phyloP scores from a whole-genome alignment of 2,888 invertebrate species.

The Embidobia sp. region DNA sequence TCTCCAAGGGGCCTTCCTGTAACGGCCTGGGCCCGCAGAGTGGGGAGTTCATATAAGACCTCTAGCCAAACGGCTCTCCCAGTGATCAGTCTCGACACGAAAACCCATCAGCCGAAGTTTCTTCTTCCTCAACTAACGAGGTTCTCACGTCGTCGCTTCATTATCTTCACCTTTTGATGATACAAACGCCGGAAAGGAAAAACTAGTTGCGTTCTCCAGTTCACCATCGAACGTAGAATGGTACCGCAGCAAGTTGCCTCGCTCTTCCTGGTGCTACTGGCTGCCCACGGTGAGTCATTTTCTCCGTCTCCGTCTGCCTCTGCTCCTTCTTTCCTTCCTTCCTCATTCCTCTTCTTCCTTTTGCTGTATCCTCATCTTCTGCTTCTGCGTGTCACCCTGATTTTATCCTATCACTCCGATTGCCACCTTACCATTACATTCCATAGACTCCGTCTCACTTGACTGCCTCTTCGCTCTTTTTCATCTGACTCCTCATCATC shows the following conservation, averaged over 20 bases:
- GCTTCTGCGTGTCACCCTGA: slow-evolving; percentile 12
- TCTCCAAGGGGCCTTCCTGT: slow-evolving; percentile 76
- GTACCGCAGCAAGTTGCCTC: slow-evolving; percentile 72
- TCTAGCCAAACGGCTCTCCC: slow-evolving; percentile 80
- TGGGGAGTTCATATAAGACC: slow-evolving; percentile 81
- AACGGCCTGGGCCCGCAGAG: slow-evolving; percentile 74
- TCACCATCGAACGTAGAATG: slow-evolving; percentile 71
- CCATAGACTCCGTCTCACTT: slow-evolving; percentile 36
- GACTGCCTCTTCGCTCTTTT: neutral
- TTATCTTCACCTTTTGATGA: slow-evolving; percentile 66
- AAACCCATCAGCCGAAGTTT: slow-evolving; percentile 80
- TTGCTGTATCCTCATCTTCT: slow-evolving; percentile 15
- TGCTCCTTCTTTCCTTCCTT: slow-evolving; percentile 6
- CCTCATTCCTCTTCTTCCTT: slow-evolving; percentile 24
- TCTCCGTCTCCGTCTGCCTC: slow-evolving; percentile 28
- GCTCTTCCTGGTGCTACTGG: slow-evolving; percentile 74
- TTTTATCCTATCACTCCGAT: slow-evolving; percentile 50
- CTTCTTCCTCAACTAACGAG: slow-evolving; percentile 71
- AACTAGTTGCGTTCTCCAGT: slow-evolving; percentile 65
- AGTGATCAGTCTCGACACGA: slow-evolving; percentile 81
- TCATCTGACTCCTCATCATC: slow-evolving; percentile 1
- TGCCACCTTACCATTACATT: slow-evolving; percentile 46
- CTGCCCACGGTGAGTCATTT: slow-evolving; percentile 75
- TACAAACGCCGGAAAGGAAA: slow-evolving; percentile 63
- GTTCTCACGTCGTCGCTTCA: slow-evolving; percentile 51